Evolutionary conservation across 2,113 vertebrate genomes (phyloP), one percentile per base, ranked within the genome.

Genomic region (Choloepus hoffmanni): DNA sequence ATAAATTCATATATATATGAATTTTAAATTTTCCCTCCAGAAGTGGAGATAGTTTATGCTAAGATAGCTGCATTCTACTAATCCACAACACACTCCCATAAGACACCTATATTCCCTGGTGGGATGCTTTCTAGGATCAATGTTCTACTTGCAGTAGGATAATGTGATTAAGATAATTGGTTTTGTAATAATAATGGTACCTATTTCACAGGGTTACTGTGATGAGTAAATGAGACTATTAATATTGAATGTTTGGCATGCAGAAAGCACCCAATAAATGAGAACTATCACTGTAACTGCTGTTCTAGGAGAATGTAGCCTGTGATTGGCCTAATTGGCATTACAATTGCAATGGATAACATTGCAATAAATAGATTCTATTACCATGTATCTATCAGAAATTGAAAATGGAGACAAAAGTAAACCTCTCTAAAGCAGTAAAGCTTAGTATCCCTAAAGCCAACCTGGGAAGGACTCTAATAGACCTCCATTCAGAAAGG

Each of bases 201-300:
- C 8, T 63, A 81, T 50, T 91, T 74, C 28, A 92, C 19, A 95
- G 58, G 48, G 77, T 73, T 93, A 33, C 11, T 82, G 26, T 72
- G n/a, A 85, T 79, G 65, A 89, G 83, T 89, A 94, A 93, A 90
- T 85, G 78, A 93, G 8, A 55, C 67, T 77, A 93, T 92, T 14
- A 2, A 91, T 13, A 89, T 90, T 93, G 82, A 90, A 89, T 77
- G 15, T 33, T 92, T 95, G 11, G 43, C 18, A 63, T 5, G 88
- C 18, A 84, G 62, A 87, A 84, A 70, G 13, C 36, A 58, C 6
- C 74, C 26, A 85, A 65, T 77, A 76, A 94, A 85, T 82, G 65
- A 87, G 7, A 93, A 12, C 11, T 89, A 58, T 76, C 91, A 76
- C 43, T 78, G 67, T 11, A 65, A 76, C 4, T 76, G 23, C 2